Conservation (phyloP, 2,888 invertebrate species). For the Eubasilissa splendida region DNA sequence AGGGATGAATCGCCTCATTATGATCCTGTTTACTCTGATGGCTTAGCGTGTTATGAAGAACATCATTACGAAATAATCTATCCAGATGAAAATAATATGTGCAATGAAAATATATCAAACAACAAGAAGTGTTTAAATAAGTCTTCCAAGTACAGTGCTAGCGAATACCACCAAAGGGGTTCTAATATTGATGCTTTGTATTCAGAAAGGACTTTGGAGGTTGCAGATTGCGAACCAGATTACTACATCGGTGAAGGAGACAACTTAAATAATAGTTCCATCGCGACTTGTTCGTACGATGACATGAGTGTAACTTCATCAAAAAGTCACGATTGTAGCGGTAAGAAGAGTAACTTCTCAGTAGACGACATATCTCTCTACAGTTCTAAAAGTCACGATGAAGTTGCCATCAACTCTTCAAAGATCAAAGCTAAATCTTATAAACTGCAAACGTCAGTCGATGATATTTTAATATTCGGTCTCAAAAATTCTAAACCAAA, state of each 20-base stretch:
- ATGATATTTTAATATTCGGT: conserved; percentile 74
- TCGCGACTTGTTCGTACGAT: conserved; percentile 69
- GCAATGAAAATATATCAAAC: conserved; percentile 54
- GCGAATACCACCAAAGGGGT: conserved; percentile 30
- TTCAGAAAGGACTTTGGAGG: conserved; percentile 64
- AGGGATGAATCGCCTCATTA: conserved; percentile 62
- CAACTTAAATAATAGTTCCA: conserved; percentile 50
- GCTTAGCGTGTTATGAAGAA: conserved; percentile 62
- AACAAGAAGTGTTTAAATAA: conserved; percentile 44
- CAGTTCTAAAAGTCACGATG: conserved; percentile 74
- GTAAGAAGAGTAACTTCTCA: conserved; percentile 61
- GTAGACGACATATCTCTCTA: conserved; percentile 75
- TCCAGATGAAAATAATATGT: conserved; percentile 56
- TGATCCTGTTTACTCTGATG: conserved; percentile 69
- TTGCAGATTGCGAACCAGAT: conserved; percentile 60
- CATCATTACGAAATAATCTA: conserved; percentile 66
- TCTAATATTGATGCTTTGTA: conserved; percentile 1
- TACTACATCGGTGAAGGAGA: conserved; percentile 44
- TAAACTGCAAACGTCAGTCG: conserved; percentile 72
- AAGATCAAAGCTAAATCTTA: conserved; percentile 49
- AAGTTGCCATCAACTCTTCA: conserved; percentile 56
- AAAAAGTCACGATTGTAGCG: conserved; percentile 58
- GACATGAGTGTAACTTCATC: conserved; percentile 71
- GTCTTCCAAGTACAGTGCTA: conserved; percentile 41
- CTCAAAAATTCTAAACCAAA: conserved; percentile 58